Evolutionary conservation across 2,113 vertebrate genomes (phyloP), one percentile per base, ranked within the genome.

Genomic region (Petrocephalus microphthalmus): DNA sequence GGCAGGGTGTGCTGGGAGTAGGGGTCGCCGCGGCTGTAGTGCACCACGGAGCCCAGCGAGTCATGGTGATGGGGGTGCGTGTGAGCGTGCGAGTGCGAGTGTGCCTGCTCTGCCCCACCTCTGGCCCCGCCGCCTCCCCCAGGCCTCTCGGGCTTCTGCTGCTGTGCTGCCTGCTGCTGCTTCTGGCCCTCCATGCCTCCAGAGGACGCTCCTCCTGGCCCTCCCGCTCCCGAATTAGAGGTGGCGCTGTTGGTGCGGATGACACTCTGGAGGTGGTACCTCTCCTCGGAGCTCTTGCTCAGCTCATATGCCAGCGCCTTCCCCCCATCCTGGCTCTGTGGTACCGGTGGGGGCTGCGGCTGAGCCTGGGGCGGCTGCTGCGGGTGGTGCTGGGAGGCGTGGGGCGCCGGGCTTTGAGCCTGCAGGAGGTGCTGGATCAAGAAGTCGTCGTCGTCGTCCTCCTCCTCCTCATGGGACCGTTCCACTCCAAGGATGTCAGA

Each of bases 401-500:
- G 95, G 52, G 95, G 94, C 67, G 90, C 87, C 19, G 96, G 96
- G 89, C 96, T 96, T 86, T 96, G 95, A 3, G 95, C 96, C 92
- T 98, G 97, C 54, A 99, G 94, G 52, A 99, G 94, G 88, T 99
- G 98, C 88, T 99, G 97, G 57, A 99, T 99, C 71, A 99, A 94
- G 90, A 99, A 99, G 67, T 99, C 98, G 17, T 99, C 97, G 0
- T 99, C 98, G 5, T 98, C 97, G 17, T 98, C 98, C 0, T 98
- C 97, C 87, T 98, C 98, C 20, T 89, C 89, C 15, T 95, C 95
- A 88, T 95, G 94, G 49, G 95, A 93, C 89, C 95, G 0, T 94
- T 97, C 89, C 92, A 96, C 94, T 91, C 95, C 95, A 1, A 95
- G 91, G 90, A 95, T 92, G 87, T 93, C 94, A 1, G 93, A 33